Evolutionary conservation across 2,113 vertebrate genomes (phyloP), one percentile per base, ranked within the genome.

Genomic region (Heterocephalus glaber): DNA sequence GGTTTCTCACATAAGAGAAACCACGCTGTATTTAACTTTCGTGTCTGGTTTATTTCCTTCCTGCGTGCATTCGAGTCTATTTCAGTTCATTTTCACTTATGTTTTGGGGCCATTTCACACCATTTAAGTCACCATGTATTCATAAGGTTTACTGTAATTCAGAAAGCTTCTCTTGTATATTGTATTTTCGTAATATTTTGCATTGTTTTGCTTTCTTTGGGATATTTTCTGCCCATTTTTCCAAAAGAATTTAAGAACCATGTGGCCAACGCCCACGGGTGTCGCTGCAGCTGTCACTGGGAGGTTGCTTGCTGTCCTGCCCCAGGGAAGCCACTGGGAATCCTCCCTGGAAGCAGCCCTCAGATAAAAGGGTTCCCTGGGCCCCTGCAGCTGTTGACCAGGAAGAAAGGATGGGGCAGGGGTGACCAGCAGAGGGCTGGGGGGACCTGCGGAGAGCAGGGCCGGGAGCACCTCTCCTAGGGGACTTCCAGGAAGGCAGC

Each of bases 291-390:
- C 33, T 41, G 33, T 60, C 8, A 3, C 3, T 7, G 44, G 82
- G 17, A 0, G 12, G 19, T 16, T 14, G 10, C 1, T 63, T 33
- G 0, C 35, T 5, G 1, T 8, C 17, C 8, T 5, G 12, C 70
- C 9, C 12, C 11, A 10, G 41, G 35, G 47, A 72, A 17, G 17
- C 26, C 2, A 7, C 47, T 76, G 4, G 12, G 1, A 35, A 61
- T 1, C 63, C 8, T 30, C 65, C 26, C 13, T 2, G 4, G 17
- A 12, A 65, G 8, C 49, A n/a, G 6, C 83, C 33, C 44, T 86
- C 19, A 12, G 30, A 33, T 2, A 0, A 13, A 33, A 7, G 41
- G 20, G 33, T 12, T 33, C 1, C 3, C 16, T 19, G 41, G 20
- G 17, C 82, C 82, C 33, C 12, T 47, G 33, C 63, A 68, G 63